Base-by-base conservation (phyloP, 53 echinoderm and acorn worm genomes). In the Arbacia lixula region DNA sequence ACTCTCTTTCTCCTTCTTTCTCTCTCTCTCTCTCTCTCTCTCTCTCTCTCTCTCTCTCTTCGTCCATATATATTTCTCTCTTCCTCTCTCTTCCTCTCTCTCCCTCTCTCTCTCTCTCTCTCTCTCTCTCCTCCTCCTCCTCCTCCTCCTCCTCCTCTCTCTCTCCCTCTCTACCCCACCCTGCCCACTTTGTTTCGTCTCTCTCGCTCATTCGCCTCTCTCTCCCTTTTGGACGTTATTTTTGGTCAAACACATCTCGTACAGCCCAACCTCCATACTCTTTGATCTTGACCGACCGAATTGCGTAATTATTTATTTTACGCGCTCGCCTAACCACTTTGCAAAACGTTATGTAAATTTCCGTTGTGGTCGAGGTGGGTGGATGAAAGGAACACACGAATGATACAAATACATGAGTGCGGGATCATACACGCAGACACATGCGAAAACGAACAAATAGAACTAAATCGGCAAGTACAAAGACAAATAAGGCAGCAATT, bases 61-160 rank as follows among this genome's bases (percentile, higher is more conserved):
- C n/a, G n/a, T n/a, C n/a, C n/a, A n/a, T n/a, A n/a, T n/a, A n/a
- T n/a, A n/a, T n/a, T n/a, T n/a, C 10, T 3, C 76, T 34, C 21
- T 36, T 21, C 9, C 30, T 53, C 12, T 76, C 34, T 38, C 30
- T 38, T 19, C 37, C 79, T 25, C 38, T 78, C 11, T 53, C n/a
- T n/a, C 17, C 10, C 20, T 35, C 60, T 80, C 62, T 36, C 57
- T 41, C 36, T 62, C 41, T 62, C 58, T 57, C 80, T 56, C 80
- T 42, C 41, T 53, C 28, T 27, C 46, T 71, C 49, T 46, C 49
- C 49, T 46, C 49, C 8, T 46, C 49, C 8, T 14, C 14, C 49
- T 46, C 49, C 14, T 46, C 49, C 14, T 27, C n/a, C 20, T 66
- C 37, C 38, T 1, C 24, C 32, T 32, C 30, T 12, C 12, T 12